Percentiles rank a stretch among this genome's conserved stretches.
Conservation (phyloP, 37 sponge, comb jelly and placozoan species). For the Cladorhizidae sp. region DNA sequence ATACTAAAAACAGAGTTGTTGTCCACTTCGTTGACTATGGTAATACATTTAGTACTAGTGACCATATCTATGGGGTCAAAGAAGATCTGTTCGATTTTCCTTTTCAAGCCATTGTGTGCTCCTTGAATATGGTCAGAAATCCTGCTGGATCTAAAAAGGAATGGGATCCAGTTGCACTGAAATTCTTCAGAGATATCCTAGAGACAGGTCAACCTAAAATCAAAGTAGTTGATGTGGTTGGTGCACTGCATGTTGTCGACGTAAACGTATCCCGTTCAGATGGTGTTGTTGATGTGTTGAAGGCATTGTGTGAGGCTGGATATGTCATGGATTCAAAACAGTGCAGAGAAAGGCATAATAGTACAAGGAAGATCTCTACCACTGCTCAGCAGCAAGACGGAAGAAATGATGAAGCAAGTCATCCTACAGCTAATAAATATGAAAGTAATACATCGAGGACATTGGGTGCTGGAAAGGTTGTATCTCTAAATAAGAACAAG, state of each 20-base stretch:
- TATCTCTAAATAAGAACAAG: not conserved
- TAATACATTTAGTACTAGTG: constrained; percentile 12
- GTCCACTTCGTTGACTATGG: constrained; percentile 63
- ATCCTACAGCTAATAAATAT: not conserved
- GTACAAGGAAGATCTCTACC: too few relatives aligned
- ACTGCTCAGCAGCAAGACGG: too few relatives aligned
- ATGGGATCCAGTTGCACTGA: constrained; percentile 12
- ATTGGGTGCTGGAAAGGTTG: not conserved
- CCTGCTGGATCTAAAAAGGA: constrained; percentile 3
- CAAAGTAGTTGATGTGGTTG: constrained; percentile 20
- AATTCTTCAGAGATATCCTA: constrained; percentile 4
- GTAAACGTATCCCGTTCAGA: not conserved
- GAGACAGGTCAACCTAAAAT: not conserved
- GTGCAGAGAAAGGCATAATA: not conserved
- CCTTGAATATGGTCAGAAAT: constrained; percentile 28
- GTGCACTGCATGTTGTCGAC: constrained; percentile 19
- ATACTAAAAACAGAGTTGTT: not conserved
- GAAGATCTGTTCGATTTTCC: constrained; percentile 17
- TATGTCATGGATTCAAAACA: not conserved
- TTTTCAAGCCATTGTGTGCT: constrained; percentile 44
- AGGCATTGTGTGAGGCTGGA: constrained; percentile 2
- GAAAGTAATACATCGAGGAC: too few relatives aligned
- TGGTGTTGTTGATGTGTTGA: constrained; percentile 11
- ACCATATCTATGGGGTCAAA: constrained; percentile 4
- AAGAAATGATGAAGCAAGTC: not conserved